Evolutionary conservation across 2,797 vertebrate species (phyloP).

Genomic region (Gila robusta): DNA sequence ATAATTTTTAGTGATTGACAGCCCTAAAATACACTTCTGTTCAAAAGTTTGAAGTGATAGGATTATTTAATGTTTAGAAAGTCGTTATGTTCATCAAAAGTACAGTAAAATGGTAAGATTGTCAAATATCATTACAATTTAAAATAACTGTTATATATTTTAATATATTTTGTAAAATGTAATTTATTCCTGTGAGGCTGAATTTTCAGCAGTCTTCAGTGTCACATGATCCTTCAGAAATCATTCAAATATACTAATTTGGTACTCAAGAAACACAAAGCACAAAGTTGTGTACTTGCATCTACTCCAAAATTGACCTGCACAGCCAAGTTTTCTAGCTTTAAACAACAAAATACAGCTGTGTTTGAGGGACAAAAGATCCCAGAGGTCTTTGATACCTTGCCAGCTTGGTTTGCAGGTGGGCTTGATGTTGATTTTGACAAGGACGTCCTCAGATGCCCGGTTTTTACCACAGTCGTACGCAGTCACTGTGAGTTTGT

Average conservation of each 20-base stretch:
- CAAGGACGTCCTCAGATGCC: conserved; percentile 91
- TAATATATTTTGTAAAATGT: background rate
- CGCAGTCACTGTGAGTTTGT: conserved; percentile 95
- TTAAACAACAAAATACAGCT: conserved; percentile 24
- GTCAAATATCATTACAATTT: background rate
- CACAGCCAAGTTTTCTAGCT: background rate
- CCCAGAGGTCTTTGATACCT: conserved; percentile 77
- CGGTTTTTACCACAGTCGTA: conserved; percentile 98
- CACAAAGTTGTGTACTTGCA: conserved; percentile 3
- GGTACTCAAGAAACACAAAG: background rate
- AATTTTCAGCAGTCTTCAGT: background rate
- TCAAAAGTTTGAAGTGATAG: no score
- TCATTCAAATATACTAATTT: background rate
- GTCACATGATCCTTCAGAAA: background rate
- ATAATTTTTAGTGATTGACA: background rate
- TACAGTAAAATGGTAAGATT: background rate
- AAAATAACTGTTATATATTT: background rate
- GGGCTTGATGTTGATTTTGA: conserved; percentile 95
- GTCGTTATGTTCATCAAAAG: background rate
- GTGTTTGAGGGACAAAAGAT: background rate
- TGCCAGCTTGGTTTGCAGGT: conserved; percentile 97
- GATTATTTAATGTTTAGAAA: no score
- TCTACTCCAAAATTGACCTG: background rate
- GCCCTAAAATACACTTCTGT: background rate
- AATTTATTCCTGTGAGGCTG: background rate